Evolutionary conservation across 2,888 invertebrate genomes (phyloP), one percentile per base, ranked within the genome.

Genomic region (Orthosia incerta): DNA sequence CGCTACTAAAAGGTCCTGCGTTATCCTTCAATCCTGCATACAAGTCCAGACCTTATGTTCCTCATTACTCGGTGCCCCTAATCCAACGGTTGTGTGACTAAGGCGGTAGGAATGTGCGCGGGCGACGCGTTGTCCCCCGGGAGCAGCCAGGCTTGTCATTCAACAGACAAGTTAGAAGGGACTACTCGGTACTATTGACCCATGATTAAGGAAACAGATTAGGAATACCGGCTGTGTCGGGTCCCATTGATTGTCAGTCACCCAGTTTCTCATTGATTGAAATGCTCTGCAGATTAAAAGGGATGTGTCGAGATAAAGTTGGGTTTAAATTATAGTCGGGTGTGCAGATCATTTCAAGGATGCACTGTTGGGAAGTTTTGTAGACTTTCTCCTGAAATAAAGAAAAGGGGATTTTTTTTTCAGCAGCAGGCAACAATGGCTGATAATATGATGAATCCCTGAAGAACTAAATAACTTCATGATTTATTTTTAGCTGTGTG

Each of bases 81-180:
- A 89, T 89, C 91, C 91, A 87, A 88, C 85, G 86, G 83, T 74
- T 82, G 78, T 83, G 74, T 87, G 83, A 87, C 79, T 86, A 79
- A 87, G 85, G 59, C 79, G 48, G 46, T 45, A 74, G 86, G 86
- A 87, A 86, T 86, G 86, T 84, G 76, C 79, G 74, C 81, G 76
- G 76, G 84, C 79, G 80, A 69, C 71, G 68, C 55, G 75, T 66
- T 69, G 76, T 83, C 79, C 80, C 82, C 77, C 79, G 80, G 82
- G 84, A 82, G 76, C 79, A 53, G 79, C 69, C 69, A 71, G 46
- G 50, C 31, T 31, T 50, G 56, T 13, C 67, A 67, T 59, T 15
- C 16, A 1, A 61, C 45, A 82, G 59, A 60, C 12, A 56, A 68
- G 3, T 59, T 39, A 11, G 20, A 56, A 79, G 48, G 46, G 16